These are phyloP conservation scores for Bovichtus diacanthus DNA, from an alignment of 2,797 vertebrate species.

Conservation along the genomic window DNA sequence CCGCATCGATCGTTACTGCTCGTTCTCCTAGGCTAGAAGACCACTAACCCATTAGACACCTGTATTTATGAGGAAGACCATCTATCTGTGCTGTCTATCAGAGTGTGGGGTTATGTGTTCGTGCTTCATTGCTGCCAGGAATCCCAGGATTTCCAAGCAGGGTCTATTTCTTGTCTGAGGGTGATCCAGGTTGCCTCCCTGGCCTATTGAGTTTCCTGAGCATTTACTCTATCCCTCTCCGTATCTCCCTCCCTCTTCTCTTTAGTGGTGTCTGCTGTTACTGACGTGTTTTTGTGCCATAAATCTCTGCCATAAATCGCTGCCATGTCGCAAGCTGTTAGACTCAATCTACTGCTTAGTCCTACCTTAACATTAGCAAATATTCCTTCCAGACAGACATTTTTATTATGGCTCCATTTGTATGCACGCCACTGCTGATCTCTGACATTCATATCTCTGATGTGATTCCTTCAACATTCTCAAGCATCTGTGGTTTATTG, in stretches of 20 bases:
- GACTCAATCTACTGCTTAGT: neutral
- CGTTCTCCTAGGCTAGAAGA: conserved; percentile 55
- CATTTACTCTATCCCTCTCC: conserved; percentile 1
- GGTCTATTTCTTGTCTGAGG: conserved; percentile 79
- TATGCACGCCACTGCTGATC: neutral
- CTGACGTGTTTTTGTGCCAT: neutral
- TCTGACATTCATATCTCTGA: neutral
- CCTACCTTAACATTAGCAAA: neutral
- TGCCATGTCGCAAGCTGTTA: neutral
- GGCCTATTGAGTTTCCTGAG: conserved; percentile 66
- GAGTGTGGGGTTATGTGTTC: conserved; percentile 12
- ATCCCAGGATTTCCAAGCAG: conserved; percentile 68
- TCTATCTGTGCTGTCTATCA: conserved; percentile 13
- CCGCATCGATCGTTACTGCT: conserved; percentile 69
- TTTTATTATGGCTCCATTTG: conserved; percentile 2
- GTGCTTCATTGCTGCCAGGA: conserved; percentile 53
- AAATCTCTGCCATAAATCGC: neutral
- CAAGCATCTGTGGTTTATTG: conserved; percentile 35
- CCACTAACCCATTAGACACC: conserved; percentile 75
- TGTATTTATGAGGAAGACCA: conserved; percentile 37
- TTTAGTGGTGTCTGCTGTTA: conserved; percentile 25
- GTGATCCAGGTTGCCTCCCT: conserved; percentile 52
- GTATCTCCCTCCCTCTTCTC: conserved; percentile 14
- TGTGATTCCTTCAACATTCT: neutral
- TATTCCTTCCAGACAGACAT: conserved; percentile 13